These are phyloP conservation scores for Rhopilema esculentum DNA, from an alignment of 30 jellyfish, hydroid and myxozoan species.

Conservation along the genomic window DNA sequence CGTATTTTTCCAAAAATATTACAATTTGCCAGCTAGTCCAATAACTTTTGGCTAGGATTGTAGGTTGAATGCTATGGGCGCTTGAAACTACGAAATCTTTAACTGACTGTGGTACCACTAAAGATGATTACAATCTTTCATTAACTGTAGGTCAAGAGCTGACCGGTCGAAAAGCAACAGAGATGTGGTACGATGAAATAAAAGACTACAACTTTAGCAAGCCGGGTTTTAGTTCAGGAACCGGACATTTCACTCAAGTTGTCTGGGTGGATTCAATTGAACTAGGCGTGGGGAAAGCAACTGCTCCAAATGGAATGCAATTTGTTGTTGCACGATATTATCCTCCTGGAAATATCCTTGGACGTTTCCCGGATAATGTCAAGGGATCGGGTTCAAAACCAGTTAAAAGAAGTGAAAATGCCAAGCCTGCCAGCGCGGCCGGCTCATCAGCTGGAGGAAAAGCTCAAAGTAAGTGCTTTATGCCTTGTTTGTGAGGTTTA, in stretches of 20 bases:
- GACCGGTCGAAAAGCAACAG: conserved; percentile 96
- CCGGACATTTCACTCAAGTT: conserved; percentile 99
- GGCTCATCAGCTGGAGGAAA: conserved; percentile 52
- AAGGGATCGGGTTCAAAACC: conserved; percentile 77
- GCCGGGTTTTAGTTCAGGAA: conserved; percentile 94
- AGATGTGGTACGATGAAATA: conserved; percentile 99
- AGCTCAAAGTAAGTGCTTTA: conserved; percentile 56
- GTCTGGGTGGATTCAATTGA: conserved; percentile 98
- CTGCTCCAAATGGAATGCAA: conserved; percentile 94
- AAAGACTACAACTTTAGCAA: conserved; percentile 87
- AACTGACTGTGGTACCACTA: not conserved
- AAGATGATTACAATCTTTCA: not conserved
- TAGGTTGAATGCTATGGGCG: too few species aligned
- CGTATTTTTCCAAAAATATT: too few species aligned
- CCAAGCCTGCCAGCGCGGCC: conserved; percentile 42
- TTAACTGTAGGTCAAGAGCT: conserved; percentile 83
- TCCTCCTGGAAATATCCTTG: conserved; percentile 98
- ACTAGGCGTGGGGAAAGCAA: conserved; percentile 97
- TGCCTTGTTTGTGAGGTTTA: too few species aligned
- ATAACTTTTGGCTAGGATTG: too few species aligned
- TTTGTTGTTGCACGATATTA: conserved; percentile 96
- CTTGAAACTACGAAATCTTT: too few species aligned
- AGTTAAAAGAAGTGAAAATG: conserved; percentile 42
- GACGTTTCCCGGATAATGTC: conserved; percentile 93
- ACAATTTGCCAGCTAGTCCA: too few species aligned